Base-by-base conservation (phyloP, 2,888 invertebrate species). In the Limnephilus auricula region DNA sequence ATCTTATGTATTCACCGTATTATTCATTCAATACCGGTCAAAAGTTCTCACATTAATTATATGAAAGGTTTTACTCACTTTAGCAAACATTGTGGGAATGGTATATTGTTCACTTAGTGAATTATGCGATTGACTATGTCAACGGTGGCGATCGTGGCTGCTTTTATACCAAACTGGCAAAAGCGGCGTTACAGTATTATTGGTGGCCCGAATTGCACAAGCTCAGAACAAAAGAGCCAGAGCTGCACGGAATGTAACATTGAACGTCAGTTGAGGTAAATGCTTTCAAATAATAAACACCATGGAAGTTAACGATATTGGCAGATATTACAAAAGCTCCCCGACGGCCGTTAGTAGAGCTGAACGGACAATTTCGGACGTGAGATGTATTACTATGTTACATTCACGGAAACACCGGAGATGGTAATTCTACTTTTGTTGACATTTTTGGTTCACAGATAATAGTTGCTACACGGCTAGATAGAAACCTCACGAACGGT, bases 91-190 rank as follows among this genome's bases (percentile, higher is more conserved):
- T 90, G 90, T 92, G 32, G 82, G 80, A 86, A 31, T 90, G 34
- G 18, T 50, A 84, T 86, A 86, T 90, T 65, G 90, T 91, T 89
- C 84, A 82, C 90, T 45, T 86, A 88, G 93, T 90, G 89, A 89
- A 89, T 85, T 90, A 90, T 89, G 83, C 87, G 87, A 82, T 90
- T 91, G 93, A 93, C 90, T 93, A 91, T 93, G 88, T 83, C 89
- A 83, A 89, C 86, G 34, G 88, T 30, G 25, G n/a, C 32, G 83
- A 80, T 87, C 45, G 90, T 86, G n/a, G 40, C 79, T 30, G 91
- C 92, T 93, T 93, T 92, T 93, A 93, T 93, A 93, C 90, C n/a
- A 40, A 92, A 92, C 89, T 65, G 82, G 32, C 78, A 86, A 80
- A 88, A 92, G 50, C 87, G 82, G 40, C 34, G 50, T 65, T 34